phyloP scores from a whole-genome alignment of 2,888 invertebrate species.

The Pogonocherus hispidulus region DNA sequence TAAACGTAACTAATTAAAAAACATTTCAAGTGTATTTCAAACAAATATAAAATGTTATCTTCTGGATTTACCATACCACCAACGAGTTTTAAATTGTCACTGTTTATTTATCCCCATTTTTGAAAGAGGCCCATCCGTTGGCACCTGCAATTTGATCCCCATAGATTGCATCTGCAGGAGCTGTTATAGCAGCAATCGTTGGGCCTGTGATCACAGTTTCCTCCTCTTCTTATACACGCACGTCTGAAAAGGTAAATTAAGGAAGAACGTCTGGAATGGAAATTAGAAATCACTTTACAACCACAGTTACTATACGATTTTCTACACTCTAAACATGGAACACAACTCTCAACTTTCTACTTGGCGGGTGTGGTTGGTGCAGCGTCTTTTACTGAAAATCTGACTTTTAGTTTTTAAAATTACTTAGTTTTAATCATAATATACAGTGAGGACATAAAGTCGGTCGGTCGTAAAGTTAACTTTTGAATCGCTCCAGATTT shows the following conservation, averaged over 20 bases:
- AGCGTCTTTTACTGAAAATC: slow-evolving; percentile 9
- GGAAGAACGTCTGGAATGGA: slow-evolving; percentile 83
- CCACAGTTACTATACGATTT: slow-evolving; percentile 49
- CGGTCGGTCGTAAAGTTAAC: no score
- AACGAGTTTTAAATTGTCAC: slow-evolving; percentile 55
- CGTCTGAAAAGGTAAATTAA: slow-evolving; percentile 89
- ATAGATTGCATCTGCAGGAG: slow-evolving; percentile 89
- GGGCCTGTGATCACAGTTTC: slow-evolving; percentile 87
- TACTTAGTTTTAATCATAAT: no score
- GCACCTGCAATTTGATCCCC: slow-evolving; percentile 91
- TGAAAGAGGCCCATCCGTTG: slow-evolving; percentile 91
- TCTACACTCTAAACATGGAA: slow-evolving; percentile 29
- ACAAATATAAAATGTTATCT: neutral
- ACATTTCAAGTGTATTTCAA: neutral
- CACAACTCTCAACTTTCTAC: slow-evolving; percentile 33
- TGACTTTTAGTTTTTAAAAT: no score
- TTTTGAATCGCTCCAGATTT: no score
- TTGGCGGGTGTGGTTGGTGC: slow-evolving; percentile 15
- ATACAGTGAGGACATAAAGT: no score
- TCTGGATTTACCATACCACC: slow-evolving; percentile 34
- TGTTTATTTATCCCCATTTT: slow-evolving; percentile 80
- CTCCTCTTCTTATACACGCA: slow-evolving; percentile 84
- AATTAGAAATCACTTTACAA: slow-evolving; percentile 70
- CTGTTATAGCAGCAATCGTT: slow-evolving; percentile 90
- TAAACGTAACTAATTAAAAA: neutral